Evolutionary conservation across 2,797 vertebrate species (phyloP), one percentile per base, ranked within the genome.

Genomic region (Harpagifer antarcticus): DNA sequence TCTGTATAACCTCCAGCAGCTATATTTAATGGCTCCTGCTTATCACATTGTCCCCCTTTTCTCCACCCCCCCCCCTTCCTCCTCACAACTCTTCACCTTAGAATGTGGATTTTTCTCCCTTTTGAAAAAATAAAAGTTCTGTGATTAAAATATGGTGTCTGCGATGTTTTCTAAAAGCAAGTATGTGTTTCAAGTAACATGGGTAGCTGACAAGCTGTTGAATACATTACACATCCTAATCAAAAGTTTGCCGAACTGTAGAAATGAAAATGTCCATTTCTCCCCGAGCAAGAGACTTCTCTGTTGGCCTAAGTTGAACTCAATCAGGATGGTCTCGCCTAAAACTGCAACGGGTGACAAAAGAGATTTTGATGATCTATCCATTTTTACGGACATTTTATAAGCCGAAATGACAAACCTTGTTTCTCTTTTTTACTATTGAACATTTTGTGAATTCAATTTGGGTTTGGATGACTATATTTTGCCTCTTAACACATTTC

Each of bases 61-160:
- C 75, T 84, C 86, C 65, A 63, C 13, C 17, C 42, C 8, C 11
- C 17, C 42, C 8, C 53, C 19, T n/a, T 45, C 33, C 20, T 20
- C 45, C 69, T 81, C 86, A 81, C 84, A 86, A 85, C 79, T 85
- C 79, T 80, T 82, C 82, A 91, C 85, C 87, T 73, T 75, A 93
- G 87, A 89, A 92, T 92, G 91, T 94, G 91, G 92, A 91, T 91
- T 93, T 92, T 89, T 90, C 84, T 88, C 82, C 74, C 86, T 93
- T 94, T 95, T 93, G 89, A 91, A 91, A 92, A 92, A 92, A 91
- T 91, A 92, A 95, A 95, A 93, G 84, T 90, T 93, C 89, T 89
- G 93, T 94, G 92, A 94, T 91, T 86, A 78, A 92, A 85, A 40
- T 45, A 2, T 73, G 17, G 61, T 44, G 68, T 68, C 11, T 56